phyloP scores from a whole-genome alignment of 23 tunicate species.

The Phallusia fumigata region DNA sequence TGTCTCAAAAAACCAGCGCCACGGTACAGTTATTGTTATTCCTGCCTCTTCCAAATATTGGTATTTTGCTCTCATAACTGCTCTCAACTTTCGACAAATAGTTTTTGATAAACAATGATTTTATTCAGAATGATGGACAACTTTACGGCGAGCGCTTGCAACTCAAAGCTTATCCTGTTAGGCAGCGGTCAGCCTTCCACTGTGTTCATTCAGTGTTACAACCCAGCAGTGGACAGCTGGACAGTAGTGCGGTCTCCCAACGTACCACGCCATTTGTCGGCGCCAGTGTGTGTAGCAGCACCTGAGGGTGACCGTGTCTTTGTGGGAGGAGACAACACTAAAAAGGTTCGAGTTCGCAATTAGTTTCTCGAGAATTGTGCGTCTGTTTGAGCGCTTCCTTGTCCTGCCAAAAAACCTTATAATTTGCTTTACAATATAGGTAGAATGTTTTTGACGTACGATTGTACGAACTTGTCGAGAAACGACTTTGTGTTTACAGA shows the following conservation, averaged over 20 bases:
- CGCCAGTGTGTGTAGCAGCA: constrained; percentile 67
- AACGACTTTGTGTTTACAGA: too few relatives aligned
- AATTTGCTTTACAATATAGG: too few relatives aligned
- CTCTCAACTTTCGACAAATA: too few relatives aligned
- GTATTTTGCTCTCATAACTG: too few relatives aligned
- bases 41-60: too few relatives aligned
- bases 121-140: constrained; percentile 46
- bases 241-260: constrained; percentile 73
- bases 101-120: too few relatives aligned
- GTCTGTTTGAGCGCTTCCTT: too few relatives aligned
- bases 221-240: constrained; percentile 82
- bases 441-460: too few relatives aligned
- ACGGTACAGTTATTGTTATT: too few relatives aligned
- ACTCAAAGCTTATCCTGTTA: constrained; percentile 57
- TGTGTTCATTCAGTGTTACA: constrained; percentile 64
- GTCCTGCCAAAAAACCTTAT: too few relatives aligned
- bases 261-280: constrained; percentile 79
- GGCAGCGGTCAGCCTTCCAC: constrained; percentile 58
- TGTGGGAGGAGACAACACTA: constrained; percentile 72
- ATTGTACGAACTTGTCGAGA: too few relatives aligned
- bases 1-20: constrained; percentile 53
- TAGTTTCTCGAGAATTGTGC: too few relatives aligned
- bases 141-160: constrained; percentile 58
- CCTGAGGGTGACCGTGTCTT: constrained; percentile 44
- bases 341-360: constrained; percentile 46